A percentile compares a stretch with the other conserved stretches of the same genome.
Conservation (phyloP, 2,113 vertebrate genomes). For the Hypomesus transpacificus region DNA sequence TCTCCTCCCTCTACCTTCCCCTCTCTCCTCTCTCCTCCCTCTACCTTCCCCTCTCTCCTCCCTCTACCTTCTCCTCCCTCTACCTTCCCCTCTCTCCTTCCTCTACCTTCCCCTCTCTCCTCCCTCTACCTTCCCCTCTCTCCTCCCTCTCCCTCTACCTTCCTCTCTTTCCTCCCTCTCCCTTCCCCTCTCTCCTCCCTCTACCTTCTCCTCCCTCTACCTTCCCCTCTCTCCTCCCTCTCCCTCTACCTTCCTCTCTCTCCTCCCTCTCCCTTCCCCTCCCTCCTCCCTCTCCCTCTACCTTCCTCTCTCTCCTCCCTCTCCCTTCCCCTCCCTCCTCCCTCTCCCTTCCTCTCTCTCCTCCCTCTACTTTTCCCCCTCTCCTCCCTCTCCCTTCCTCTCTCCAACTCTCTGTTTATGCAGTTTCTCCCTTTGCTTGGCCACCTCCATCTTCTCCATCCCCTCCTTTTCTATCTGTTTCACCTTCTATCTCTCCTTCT, state of each 20-base stretch:
- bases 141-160: not conserved
- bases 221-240: too few relatives aligned
- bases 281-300: too few relatives aligned
- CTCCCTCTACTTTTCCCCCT: constrained; percentile 27
- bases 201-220: too few relatives aligned
- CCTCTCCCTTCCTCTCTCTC: constrained; percentile 25
- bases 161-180: too few relatives aligned
- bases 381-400: constrained; percentile 9
- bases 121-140: constrained; percentile 16
- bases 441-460: not conserved
- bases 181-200: too few relatives aligned
- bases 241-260: too few relatives aligned
- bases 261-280: too few relatives aligned
- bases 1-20: constrained; percentile 7
- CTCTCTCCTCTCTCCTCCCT: not conserved
- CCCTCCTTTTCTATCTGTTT: not conserved
- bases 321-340: constrained; percentile 3
- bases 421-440: too few relatives aligned
- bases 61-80: too few relatives aligned
- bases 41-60: too few relatives aligned
- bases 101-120: too few relatives aligned
- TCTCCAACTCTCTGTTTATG: not conserved
- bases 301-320: constrained; percentile 12
- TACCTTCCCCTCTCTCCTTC: too few relatives aligned
- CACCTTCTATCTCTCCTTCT: constrained; percentile 3